Percentiles rank a stretch among this genome's conserved stretches.
Evolutionary conservation across 2,797 vertebrate genomes (phyloP).

Genomic region (Myripristis jacobus): DNA sequence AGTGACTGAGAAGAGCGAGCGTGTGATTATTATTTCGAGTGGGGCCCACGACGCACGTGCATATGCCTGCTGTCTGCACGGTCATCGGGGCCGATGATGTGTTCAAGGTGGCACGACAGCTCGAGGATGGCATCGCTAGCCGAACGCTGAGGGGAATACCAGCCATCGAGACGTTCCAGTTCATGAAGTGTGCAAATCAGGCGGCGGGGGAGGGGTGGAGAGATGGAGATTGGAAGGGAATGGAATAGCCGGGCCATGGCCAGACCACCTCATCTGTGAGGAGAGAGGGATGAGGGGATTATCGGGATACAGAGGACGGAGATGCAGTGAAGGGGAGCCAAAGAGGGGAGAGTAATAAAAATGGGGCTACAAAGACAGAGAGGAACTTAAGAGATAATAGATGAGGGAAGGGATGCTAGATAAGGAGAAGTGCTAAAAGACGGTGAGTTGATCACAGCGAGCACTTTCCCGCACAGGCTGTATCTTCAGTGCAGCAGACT

Average conservation of each 20-base stretch:
- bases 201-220: conserved; percentile 28
- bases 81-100: conserved; percentile 67
- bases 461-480: neutral
- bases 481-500: conserved; percentile 54
- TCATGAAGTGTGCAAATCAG: conserved; percentile 82
- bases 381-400: conserved; percentile 47
- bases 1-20: conserved; percentile 14
- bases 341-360: conserved; percentile 47
- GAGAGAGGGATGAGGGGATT: conserved; percentile 62
- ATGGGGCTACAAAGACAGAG: conserved; percentile 49
- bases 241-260: conserved; percentile 72
- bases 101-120: conserved; percentile 75
- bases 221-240: conserved; percentile 65
- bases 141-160: conserved; percentile 67
- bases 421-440: conserved; percentile 30
- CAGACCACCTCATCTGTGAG: conserved; percentile 74
- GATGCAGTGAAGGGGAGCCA: conserved; percentile 43
- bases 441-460: conserved; percentile 30
- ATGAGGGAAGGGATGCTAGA: conserved; percentile 39
- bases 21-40: conserved; percentile 36
- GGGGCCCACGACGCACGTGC: conserved; percentile 14
- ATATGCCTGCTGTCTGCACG: conserved; percentile 59
- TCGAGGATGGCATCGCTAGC: conserved; percentile 34
- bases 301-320: conserved; percentile 46
- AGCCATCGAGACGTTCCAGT: conserved; percentile 75